Conservation (phyloP, 92 coral and sea anemone genomes). For the Porites cylindrica region DNA sequence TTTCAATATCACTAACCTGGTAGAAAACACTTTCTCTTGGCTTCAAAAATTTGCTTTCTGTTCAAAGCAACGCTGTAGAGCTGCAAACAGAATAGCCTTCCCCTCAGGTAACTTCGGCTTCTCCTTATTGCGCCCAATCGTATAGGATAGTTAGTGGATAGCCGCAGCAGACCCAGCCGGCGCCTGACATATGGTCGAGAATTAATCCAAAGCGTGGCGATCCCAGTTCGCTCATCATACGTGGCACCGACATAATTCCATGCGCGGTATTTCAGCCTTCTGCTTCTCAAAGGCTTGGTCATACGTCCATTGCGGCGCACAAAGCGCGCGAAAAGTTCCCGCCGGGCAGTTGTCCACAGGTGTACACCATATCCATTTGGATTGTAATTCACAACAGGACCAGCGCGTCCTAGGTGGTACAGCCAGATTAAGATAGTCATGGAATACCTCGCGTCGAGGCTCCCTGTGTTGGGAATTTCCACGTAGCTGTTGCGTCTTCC, state of each 20-base stretch:
- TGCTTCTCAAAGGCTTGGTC: constrained; percentile 50
- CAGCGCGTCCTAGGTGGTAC: constrained; percentile 57
- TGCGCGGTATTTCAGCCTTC: constrained; percentile 47
- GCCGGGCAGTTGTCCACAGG: constrained; percentile 60
- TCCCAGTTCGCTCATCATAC: constrained; percentile 67
- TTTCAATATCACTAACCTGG: constrained; percentile 40
- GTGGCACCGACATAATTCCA: constrained; percentile 86
- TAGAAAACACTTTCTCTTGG: constrained; percentile 67
- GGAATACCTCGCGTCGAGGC: constrained; percentile 75
- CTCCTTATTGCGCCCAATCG: constrained; percentile 68
- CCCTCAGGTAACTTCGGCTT: constrained; percentile 65
- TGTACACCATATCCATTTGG: constrained; percentile 65
- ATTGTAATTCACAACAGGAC: constrained; percentile 71
- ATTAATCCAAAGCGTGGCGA: constrained; percentile 69
- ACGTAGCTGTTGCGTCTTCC: constrained; percentile 74
- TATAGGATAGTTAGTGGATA: constrained; percentile 71
- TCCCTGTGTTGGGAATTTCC: constrained; percentile 73
- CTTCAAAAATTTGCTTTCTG: constrained; percentile 48
- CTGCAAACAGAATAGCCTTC: constrained; percentile 79
- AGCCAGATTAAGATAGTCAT: constrained; percentile 83
- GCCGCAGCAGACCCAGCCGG: constrained; percentile 61
- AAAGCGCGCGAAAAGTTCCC: constrained; percentile 68
- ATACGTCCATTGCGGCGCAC: constrained; percentile 43
- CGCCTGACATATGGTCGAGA: constrained; percentile 53
- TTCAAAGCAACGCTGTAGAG: constrained; percentile 61